A percentile compares a stretch with the other conserved stretches of the same genome.
phyloP scores from a whole-genome alignment of 2,888 invertebrate species.

The Chaitophorus viminalis region DNA sequence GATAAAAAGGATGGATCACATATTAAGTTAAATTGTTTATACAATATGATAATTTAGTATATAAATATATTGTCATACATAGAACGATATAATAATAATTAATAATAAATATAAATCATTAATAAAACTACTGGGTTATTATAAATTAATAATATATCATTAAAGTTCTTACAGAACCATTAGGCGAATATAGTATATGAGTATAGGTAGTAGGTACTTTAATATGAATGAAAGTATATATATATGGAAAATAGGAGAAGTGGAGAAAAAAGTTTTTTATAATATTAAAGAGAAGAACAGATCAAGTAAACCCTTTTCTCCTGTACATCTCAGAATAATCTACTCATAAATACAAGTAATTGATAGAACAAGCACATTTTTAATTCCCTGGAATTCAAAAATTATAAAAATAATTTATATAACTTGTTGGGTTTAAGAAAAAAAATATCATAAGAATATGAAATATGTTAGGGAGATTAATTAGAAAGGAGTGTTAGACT shows the following conservation, averaged over 20 bases:
- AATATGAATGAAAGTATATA: not conserved
- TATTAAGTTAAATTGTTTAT: conserved; percentile 43
- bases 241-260: not conserved
- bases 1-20: conserved; percentile 52
- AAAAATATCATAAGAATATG: not conserved
- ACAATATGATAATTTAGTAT: conserved; percentile 31
- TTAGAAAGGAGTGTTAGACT: not conserved
- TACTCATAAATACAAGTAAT: not conserved
- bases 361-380: not conserved
- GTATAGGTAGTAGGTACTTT: conserved; percentile 10
- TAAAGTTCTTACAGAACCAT: not conserved
- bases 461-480: not conserved
- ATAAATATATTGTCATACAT: conserved; percentile 46
- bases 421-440: not conserved
- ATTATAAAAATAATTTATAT: not conserved
- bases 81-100: conserved; percentile 16
- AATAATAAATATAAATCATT: conserved; percentile 14
- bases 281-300: not conserved
- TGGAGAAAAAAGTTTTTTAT: not conserved
- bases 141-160: conserved; percentile 6
- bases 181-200: not conserved
- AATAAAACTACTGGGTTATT: conserved; percentile 31
- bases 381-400: not conserved
- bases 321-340: not conserved
- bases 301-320: not conserved